Evolutionary conservation across 2,797 vertebrate species (phyloP), one percentile per base, ranked within the genome.

Genomic region (Pipistrellus nathusii): DNA sequence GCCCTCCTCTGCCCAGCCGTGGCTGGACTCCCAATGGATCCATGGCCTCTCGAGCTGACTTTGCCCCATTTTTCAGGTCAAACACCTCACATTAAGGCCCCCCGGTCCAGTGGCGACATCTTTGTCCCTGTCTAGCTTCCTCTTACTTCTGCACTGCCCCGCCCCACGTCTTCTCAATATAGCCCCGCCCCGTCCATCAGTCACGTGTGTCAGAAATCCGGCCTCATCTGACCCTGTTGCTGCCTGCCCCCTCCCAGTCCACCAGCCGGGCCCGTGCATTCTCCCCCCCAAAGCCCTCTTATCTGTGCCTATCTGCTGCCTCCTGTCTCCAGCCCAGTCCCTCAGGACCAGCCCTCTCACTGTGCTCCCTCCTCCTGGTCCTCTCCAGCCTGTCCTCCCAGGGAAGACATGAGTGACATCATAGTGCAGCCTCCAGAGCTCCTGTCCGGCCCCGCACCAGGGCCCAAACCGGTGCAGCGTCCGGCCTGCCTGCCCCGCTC

Each of bases 1-100:
- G 6, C 5, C 7, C 12, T 23, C 1, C 17, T 23, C 32, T 25
- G 10, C 5, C 51, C 9, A 0, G 0, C 7, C 38, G 3, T 30
- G 75, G 27, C 21, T 51, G 53, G 44, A n/a, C 11, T 48, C 55
- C n/a, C 35, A 0, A n/a, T 13, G n/a, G 57, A 21, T n/a, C 8
- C 21, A 27, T 0, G 0, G 30, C 59, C 71, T 83, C 51, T 62
- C 23, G 23, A 7, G 8, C 32, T 51, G 66, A 21, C 9, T 64
- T 17, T 6, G 3, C 20, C 62, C 18, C 23, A 6, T 23, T 23
- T 5, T 18, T 23, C 6, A 14, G 35, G 21, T 12, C 66, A 66
- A 66, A 35, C 3, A 20, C 18, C 73, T 62, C 3, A 8, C 2
- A 10, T 21, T 51, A 8, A 30, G 51, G 27, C 78, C 30, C 3